Percentiles rank a stretch among this genome's conserved stretches.
Conservation (phyloP, 1,140 invertebrate species). For the Tetranychus cinnabarinus region DNA sequence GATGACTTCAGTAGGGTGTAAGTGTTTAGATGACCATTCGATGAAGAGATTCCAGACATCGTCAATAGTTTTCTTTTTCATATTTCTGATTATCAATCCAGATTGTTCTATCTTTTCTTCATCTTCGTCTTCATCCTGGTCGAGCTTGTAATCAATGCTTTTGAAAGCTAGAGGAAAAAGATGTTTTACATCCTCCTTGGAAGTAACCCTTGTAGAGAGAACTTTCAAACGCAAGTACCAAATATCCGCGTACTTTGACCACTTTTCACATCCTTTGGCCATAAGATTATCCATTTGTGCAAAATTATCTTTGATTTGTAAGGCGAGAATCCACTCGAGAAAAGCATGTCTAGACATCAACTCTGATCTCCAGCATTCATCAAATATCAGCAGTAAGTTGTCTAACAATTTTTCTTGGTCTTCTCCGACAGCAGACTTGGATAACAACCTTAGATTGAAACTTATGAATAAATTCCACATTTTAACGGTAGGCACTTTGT, state of each 20-base stretch:
- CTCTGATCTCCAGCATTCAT: slow-evolving; percentile 2
- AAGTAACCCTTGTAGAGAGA: neutral
- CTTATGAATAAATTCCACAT: neutral
- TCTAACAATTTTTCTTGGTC: neutral
- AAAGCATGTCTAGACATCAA: neutral
- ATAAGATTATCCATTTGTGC: slow-evolving; percentile 3
- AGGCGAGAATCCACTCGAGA: slow-evolving; percentile 4
- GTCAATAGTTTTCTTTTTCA: neutral
- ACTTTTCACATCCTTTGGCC: slow-evolving; percentile 8
- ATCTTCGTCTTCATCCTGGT: neutral
- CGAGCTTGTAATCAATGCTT: neutral
- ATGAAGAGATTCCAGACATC: slow-evolving; percentile 7
- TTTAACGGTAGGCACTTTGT: neutral
- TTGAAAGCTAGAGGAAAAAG: neutral
- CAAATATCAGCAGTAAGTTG: slow-evolving; percentile 6
- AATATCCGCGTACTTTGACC: slow-evolving; percentile 9
- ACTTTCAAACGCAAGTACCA: neutral
- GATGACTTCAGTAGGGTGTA: neutral
- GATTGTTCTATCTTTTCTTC: neutral
- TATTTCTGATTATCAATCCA: neutral
- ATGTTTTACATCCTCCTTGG: neutral
- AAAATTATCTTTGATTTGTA: slow-evolving; percentile 10
- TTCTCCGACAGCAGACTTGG: neutral
- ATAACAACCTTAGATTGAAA: neutral
- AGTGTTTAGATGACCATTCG: slow-evolving; percentile 3